phyloP scores from a whole-genome alignment of 2,888 invertebrate species.

The Heteromurus nitidus region DNA sequence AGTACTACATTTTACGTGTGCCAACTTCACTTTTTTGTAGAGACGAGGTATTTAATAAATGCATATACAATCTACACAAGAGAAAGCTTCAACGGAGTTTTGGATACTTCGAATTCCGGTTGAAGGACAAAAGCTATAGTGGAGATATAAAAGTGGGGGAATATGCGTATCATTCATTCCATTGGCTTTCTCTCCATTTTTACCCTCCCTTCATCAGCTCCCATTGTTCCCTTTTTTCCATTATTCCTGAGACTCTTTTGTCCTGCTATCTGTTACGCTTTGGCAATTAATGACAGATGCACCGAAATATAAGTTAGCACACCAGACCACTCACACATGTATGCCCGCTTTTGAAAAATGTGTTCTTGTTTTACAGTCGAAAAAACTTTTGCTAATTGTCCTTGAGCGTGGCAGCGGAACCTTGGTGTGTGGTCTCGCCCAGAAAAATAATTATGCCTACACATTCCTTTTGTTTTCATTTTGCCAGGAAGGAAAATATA shows the following conservation, averaged over 20 bases:
- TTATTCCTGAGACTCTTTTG: conserved; percentile 10
- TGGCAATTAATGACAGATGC: conserved; percentile 14
- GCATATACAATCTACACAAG: neutral
- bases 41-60: neutral
- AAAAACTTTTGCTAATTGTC: neutral
- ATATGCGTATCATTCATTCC: neutral
- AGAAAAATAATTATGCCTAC: too few relatives aligned
- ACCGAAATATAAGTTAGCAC: neutral
- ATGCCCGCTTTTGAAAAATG: neutral
- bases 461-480: neutral
- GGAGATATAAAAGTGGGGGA: too few relatives aligned
- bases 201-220: conserved; percentile 24
- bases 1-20: neutral
- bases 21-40: neutral
- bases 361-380: neutral
- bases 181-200: conserved; percentile 21
- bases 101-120: neutral
- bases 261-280: conserved; percentile 18
- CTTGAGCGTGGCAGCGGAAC: neutral
- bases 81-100: neutral
- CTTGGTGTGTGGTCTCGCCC: too few relatives aligned
- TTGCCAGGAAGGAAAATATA: neutral
- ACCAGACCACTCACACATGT: neutral
- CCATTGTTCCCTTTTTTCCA: conserved; percentile 18
- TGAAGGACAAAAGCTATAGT: neutral